Conservation (phyloP, 2,888 invertebrate species). For the Eurois occulta region DNA sequence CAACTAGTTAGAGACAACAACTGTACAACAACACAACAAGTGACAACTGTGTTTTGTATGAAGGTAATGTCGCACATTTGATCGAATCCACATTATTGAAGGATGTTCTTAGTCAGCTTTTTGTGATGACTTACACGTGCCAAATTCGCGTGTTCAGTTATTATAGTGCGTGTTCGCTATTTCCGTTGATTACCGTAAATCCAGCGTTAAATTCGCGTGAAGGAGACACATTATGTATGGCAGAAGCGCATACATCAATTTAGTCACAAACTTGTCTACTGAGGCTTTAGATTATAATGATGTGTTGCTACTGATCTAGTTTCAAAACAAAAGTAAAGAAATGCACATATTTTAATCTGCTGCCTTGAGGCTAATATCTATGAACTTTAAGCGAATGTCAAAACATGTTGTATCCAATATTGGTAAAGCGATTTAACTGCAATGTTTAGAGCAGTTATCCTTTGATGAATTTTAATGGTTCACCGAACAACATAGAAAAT, state of each 20-base stretch:
- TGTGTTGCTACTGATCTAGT: background rate
- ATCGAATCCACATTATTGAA: background rate
- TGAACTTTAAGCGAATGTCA: background rate
- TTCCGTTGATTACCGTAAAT: conserved; percentile 29
- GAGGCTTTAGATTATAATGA: background rate
- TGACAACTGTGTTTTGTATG: no score
- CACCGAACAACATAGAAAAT: conserved; percentile 46
- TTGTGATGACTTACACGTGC: conserved; percentile 14
- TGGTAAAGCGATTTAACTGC: conserved; percentile 10
- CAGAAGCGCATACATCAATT: background rate
- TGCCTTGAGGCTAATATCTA: background rate
- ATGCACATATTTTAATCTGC: background rate
- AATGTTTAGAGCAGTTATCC: conserved; percentile 25
- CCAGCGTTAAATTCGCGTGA: conserved; percentile 26
- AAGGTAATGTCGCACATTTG: background rate
- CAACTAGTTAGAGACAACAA: no score
- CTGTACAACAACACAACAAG: no score
- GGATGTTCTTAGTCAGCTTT: conserved; percentile 8
- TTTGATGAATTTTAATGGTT: conserved; percentile 53
- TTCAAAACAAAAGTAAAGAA: background rate
- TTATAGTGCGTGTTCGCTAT: conserved; percentile 9
- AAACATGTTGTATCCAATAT: background rate
- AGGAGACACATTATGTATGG: background rate
- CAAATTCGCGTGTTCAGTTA: conserved; percentile 38
- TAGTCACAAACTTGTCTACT: background rate